These are phyloP conservation scores for Papilio machaon DNA, from an alignment of 1,140 invertebrate species.

Conservation along the genomic window DNA sequence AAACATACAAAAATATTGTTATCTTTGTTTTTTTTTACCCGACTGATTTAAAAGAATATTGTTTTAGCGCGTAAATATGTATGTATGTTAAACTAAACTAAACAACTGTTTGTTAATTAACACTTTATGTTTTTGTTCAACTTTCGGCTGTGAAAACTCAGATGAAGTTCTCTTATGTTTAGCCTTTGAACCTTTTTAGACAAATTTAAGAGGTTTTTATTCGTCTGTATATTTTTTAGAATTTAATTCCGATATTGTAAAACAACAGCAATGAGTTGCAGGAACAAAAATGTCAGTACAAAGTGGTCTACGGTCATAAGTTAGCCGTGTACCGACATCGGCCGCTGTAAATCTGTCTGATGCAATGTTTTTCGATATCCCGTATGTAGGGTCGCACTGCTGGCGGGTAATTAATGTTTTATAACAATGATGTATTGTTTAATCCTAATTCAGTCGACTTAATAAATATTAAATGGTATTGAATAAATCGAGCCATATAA, in stretches of 20 bases:
- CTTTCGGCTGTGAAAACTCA: no score
- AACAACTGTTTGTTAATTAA: no score
- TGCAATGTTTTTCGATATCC: constrained; percentile 37
- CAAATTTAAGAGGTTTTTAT: background rate
- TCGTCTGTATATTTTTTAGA: background rate
- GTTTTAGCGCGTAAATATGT: background rate
- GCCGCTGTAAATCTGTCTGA: constrained; percentile 37
- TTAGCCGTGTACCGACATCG: constrained; percentile 33
- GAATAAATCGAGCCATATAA: no score
- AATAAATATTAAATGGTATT: no score
- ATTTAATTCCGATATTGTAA: constrained; percentile 11
- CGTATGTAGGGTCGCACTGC: background rate
- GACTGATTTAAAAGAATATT: background rate
- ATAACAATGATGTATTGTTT: background rate
- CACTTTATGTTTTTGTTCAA: no score
- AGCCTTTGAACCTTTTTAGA: background rate
- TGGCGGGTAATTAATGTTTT: constrained; percentile 14
- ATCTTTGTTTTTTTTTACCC: background rate
- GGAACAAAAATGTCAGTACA: constrained; percentile 28
- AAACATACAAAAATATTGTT: no score
- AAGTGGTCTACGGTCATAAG: constrained; percentile 29
- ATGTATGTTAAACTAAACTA: no score
- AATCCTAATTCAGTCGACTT: background rate
- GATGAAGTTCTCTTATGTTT: background rate
- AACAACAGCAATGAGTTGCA: background rate